Base-by-base conservation (phyloP, 2,888 invertebrate genomes). In the Drosophila fulvimacula region DNA sequence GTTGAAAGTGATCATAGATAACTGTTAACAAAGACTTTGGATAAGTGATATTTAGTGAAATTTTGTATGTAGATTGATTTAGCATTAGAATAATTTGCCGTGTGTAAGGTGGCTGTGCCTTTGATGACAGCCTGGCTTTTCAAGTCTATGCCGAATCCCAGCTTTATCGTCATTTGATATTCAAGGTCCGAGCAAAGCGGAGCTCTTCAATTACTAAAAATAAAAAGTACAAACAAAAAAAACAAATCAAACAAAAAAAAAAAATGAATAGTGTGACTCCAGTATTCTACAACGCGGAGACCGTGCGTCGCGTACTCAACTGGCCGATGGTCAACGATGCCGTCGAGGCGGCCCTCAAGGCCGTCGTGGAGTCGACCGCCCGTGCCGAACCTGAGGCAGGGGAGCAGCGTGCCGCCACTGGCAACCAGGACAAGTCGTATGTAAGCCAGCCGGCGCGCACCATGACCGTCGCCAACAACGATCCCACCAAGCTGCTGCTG, bases 291-390 rank as follows among this genome's bases (percentile, higher is more conserved):
- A 79, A 70, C n/a, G 92, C 91, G 49, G 83, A 90, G n/a, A 73
- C 90, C 49, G 92, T 93, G n/a, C 85, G 88, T 53, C 72, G 81
- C 10, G 78, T 92, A 4, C 82, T 93, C 24, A 90, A 81, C 48
- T 93, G 93, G 93, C 83, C 91, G 3, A 56, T 91, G 57, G 90
- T 93, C 2, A 91, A 90, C 56, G 79, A 90, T 39, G 92, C 92
- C 0, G 91, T 93, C 2, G 92, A 93, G 73, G 88, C 90, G 58
- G 92, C 93, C 0, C 75, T 93, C 13, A 89, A 86, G 32, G 89
- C 92, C 3, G 90, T 92, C 1, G 81, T 65, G 7, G 2, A 27
- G 5, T 24, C 0, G 34, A 7, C 1, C 0, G 15, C 41, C n/a
- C n/a, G 11, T 0, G 15, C 5, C 6, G n/a, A 0, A 0, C n/a